Percentiles rank a stretch among this genome's conserved stretches.
phyloP scores from a whole-genome alignment of 2,888 invertebrate genomes.

The Phymatocera aterrima region DNA sequence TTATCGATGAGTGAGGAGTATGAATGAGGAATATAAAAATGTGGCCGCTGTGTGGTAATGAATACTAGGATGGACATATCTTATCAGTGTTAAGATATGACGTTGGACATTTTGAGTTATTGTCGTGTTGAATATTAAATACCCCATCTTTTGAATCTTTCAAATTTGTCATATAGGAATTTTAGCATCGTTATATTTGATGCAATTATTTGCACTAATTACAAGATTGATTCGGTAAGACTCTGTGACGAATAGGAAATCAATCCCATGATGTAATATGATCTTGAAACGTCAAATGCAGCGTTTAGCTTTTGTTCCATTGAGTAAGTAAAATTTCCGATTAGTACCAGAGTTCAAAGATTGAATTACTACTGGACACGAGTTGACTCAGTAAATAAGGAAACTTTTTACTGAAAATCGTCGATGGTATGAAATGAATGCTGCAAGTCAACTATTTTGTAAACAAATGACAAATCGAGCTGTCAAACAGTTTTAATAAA shows the following conservation, averaged over 20 bases:
- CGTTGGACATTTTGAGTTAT: background rate
- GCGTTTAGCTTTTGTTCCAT: background rate
- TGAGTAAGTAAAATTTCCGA: background rate
- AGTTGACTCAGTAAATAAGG: background rate
- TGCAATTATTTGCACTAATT: background rate
- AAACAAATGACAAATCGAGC: conserved; percentile 10
- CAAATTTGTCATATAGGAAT: conserved; percentile 34
- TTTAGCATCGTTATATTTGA: background rate
- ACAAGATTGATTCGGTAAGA: background rate
- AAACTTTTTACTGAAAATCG: background rate
- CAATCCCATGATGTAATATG: background rate
- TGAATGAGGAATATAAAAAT: background rate
- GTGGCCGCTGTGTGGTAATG: background rate
- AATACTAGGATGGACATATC: background rate
- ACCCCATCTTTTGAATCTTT: conserved; percentile 33
- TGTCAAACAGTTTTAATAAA: conserved; percentile 15
- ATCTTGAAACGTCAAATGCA: background rate
- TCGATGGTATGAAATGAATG: background rate
- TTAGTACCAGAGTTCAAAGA: conserved; percentile 12
- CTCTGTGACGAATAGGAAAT: background rate
- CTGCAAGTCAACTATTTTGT: background rate
- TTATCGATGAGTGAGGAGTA: background rate
- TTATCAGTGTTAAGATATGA: background rate
- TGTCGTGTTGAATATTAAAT: background rate
- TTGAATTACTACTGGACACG: background rate